Evolutionary conservation across 2,888 invertebrate species (phyloP).

Genomic region (Cantharis flavilabris): DNA sequence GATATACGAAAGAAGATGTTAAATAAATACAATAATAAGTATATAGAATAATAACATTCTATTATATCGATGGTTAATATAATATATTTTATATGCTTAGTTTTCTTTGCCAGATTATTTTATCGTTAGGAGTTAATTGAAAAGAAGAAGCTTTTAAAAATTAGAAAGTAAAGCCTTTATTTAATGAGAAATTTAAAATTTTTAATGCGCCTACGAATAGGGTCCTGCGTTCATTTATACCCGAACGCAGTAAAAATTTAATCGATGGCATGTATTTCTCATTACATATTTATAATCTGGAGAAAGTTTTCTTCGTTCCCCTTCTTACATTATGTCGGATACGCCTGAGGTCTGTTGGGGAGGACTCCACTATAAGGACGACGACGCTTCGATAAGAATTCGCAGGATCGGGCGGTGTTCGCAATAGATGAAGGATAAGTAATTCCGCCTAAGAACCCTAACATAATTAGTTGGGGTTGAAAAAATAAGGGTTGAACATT

Average conservation of each 20-base stretch:
- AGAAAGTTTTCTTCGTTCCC: conserved; percentile 46
- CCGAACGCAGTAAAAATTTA: conserved; percentile 27
- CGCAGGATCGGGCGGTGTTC: conserved; percentile 36
- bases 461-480: conserved; percentile 68
- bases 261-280: conserved; percentile 30
- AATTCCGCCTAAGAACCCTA: conserved; percentile 72
- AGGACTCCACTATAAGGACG: conserved; percentile 26
- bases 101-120: background rate
- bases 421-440: conserved; percentile 61
- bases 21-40: no score
- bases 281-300: conserved; percentile 30
- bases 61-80: no score
- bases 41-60: no score
- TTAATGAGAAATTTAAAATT: background rate
- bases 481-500: conserved; percentile 63
- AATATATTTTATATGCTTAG: no score
- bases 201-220: background rate
- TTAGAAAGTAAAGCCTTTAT: background rate
- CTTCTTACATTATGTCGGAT: conserved; percentile 38
- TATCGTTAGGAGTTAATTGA: background rate
- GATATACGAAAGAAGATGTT: background rate
- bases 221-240: conserved; percentile 10
- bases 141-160: conserved; percentile 1
- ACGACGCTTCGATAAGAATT: conserved; percentile 31
- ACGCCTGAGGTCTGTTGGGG: conserved; percentile 41